Percentiles rank a stretch among this genome's conserved stretches.
Evolutionary conservation across 2,888 invertebrate genomes (phyloP).

Genomic region (Hecatera dysodea): DNA sequence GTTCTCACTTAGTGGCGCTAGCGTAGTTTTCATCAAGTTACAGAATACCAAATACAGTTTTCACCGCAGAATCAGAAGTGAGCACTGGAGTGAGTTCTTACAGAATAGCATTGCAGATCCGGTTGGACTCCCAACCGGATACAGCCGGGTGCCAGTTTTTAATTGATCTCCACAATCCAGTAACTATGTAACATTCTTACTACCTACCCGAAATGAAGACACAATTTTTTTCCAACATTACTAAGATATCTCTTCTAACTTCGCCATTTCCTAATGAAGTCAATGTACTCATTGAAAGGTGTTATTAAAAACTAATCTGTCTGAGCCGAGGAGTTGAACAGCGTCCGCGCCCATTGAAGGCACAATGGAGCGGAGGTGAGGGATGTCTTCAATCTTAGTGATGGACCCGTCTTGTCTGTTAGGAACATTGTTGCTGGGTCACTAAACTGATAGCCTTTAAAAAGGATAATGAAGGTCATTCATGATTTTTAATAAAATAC

Average conservation of each 20-base stretch:
- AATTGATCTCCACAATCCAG: too few species aligned
- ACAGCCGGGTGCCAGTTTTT: too few species aligned
- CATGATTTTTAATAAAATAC: not conserved
- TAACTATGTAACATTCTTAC: too few species aligned
- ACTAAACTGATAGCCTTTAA: slow-evolving; percentile 38
- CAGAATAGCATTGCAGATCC: too few species aligned
- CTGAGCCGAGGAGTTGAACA: slow-evolving; percentile 47
- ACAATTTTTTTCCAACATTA: not conserved
- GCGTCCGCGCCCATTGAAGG: slow-evolving; percentile 30
- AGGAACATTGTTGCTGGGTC: slow-evolving; percentile 30
- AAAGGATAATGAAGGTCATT: not conserved
- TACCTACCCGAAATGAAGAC: not conserved
- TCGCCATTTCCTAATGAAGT: slow-evolving; percentile 39
- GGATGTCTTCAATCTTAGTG: slow-evolving; percentile 36
- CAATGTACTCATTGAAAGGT: slow-evolving; percentile 47
- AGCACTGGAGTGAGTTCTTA: too few species aligned
- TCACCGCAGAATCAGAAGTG: too few species aligned
- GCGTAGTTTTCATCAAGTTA: too few species aligned
- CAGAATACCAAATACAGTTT: too few species aligned
- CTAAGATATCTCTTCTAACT: slow-evolving; percentile 5
- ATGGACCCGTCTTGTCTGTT: slow-evolving; percentile 20
- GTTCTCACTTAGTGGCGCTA: too few species aligned
- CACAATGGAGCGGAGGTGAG: slow-evolving; percentile 39
- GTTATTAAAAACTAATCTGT: slow-evolving; percentile 62
- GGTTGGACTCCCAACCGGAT: too few species aligned